Base-by-base conservation (phyloP, 1,140 invertebrate genomes). In the Drosophila miranda region DNA sequence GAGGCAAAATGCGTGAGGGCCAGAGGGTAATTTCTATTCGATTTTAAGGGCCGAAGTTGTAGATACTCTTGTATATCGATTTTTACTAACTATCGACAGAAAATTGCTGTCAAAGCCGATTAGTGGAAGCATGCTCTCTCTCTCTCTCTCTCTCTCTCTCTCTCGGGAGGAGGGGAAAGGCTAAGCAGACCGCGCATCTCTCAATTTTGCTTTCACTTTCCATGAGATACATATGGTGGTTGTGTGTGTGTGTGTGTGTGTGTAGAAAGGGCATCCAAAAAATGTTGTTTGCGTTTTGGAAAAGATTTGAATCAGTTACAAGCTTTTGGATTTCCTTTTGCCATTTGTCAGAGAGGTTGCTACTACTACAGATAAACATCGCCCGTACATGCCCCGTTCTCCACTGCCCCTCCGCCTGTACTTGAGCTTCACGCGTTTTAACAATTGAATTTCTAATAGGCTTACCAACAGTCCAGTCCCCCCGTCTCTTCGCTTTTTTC, bases 401-500 rank as follows among this genome's bases (percentile, higher is more conserved):
- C 23, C 54, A 30, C 49, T 49, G 23, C 30, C 30, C 8, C 7
- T 6, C 38, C 11, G 19, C 1, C 11, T 38, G 34, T 38, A 38
- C 34, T 43, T 26, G 44, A 26, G 54, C 45, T 53, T 34, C 45
- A 34, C 59, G 41, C 46, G 56, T 73, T 80, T 71, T 73, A 57
- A 67, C 79, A 75, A 83, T 86, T 80, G 81, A 86, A 86, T 86
- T 81, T 84, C 73, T 86, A 86, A 84, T 86, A 81, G 80, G 68
- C 73, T 76, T 84, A 80, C 45, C 62, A 6, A 21, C 28, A 30
- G 28, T 30, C 28, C 7, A 26, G 5, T 26, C 13, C 52, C n/a
- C 1, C 26, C 38, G 49, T 23, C 14, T 48, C 1, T 6, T 41
- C 42, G 43, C 49, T 23, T 8, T 59, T 23, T 14, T 21, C n/a